Base-by-base conservation (phyloP, 1,140 invertebrate genomes). In the Philotrypesis tridentata region DNA sequence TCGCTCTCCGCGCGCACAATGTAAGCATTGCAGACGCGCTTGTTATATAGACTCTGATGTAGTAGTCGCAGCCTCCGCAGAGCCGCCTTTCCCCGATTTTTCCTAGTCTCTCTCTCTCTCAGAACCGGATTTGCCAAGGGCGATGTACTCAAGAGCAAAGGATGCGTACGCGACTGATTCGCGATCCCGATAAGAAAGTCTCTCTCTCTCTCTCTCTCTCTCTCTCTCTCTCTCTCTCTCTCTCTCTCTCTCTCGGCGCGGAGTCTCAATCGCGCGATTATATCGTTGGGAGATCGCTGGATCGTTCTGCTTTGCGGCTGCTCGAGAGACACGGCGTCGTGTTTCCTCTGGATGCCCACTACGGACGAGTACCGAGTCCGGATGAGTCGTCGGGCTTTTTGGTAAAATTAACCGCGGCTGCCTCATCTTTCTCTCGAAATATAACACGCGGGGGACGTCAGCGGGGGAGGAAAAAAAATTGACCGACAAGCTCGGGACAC, bases 41-140 rank as follows among this genome's bases (percentile, higher is more conserved):
- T 37, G 33, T 37, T 37, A 48, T 48, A 55, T 55, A n/a, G 48
- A 21, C 48, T 55, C 21, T 48, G n/a, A 48, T 11, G 2, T 48
- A 48, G 33, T 14, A 4, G 21, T 55, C 7, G n/a, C 48, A 55
- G 48, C 48, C 48, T 55, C 48, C 23, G 25, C 63, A 65, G 9
- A 37, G 31, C 68, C 68, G n/a, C n/a, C n/a, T n/a, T n/a, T n/a
- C n/a, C 21, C 12, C 9, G 79, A 81, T 60, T 81, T 75, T 81
- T 81, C 72, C 79, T 81, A 75, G 61, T 70, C 21, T n/a, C n/a
- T n/a, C n/a, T n/a, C n/a, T n/a, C n/a, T n/a, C n/a, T 9, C n/a
- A 68, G 68, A 80, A 81, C 72, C 79, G 79, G 79, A 75, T 81
- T 70, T 33, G 25, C 79, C 40, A 75, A 75, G 79, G 63, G 79